phyloP scores from a whole-genome alignment of 2,888 invertebrate genomes.

The Petrophora chlorosata region DNA sequence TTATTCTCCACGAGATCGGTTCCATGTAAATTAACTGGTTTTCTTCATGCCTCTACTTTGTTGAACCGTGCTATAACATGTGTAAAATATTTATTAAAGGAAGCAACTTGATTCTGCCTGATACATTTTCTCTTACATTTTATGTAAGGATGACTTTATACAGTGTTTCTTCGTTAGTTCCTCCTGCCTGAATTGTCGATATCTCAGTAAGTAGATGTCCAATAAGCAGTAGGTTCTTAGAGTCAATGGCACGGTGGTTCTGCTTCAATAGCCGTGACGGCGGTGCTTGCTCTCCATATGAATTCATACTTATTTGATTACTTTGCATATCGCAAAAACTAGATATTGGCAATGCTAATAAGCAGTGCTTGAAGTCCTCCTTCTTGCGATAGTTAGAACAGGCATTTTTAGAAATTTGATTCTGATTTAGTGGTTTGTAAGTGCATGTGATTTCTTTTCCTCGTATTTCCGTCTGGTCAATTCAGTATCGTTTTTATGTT shows the following conservation, averaged over 20 bases:
- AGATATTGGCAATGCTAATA: slow-evolving; percentile 10
- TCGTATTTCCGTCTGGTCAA: no score
- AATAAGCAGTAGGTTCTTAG: slow-evolving; percentile 26
- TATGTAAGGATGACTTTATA: background rate
- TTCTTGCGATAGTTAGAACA: slow-evolving; percentile 1
- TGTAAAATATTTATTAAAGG: slow-evolving; percentile 7
- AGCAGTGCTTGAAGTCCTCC: slow-evolving; percentile 14
- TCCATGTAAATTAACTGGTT: slow-evolving; percentile 34
- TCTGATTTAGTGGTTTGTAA: background rate
- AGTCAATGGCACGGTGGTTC: slow-evolving; percentile 31
- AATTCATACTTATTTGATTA: slow-evolving; percentile 7
- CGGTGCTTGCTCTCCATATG: slow-evolving; percentile 20
- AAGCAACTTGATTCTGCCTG: background rate
- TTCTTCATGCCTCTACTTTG: slow-evolving; percentile 23
- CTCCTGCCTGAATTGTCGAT: background rate
- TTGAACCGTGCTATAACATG: slow-evolving; percentile 13
- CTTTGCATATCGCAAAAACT: slow-evolving; percentile 6
- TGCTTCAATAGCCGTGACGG: slow-evolving; percentile 33
- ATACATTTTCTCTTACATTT: background rate
- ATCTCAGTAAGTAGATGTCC: background rate
- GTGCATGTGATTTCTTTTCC: no score
- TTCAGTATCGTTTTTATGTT: no score
- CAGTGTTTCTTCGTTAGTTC: no score
- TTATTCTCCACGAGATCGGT: slow-evolving; percentile 23
- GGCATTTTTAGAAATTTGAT: background rate